phyloP scores from a whole-genome alignment of 2,888 invertebrate genomes.

The Tridacna crocea region DNA sequence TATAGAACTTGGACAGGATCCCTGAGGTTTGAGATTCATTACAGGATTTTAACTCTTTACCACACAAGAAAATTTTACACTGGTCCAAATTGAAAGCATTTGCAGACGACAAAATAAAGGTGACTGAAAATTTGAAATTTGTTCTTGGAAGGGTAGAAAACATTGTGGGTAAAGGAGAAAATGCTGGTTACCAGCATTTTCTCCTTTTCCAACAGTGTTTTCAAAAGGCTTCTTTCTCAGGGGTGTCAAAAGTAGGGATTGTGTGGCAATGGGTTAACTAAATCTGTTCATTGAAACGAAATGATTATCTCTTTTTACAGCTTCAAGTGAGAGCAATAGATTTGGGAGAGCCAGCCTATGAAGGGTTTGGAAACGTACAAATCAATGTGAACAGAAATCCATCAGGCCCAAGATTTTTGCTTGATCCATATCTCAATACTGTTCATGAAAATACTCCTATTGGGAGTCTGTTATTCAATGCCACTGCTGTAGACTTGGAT shows the following conservation, averaged over 20 bases:
- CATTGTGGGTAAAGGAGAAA: neutral
- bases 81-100: too few relatives aligned
- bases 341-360: slow-evolving; percentile 67
- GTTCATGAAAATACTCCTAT: slow-evolving; percentile 44
- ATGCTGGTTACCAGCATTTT: slow-evolving; percentile 7
- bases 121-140: too few relatives aligned
- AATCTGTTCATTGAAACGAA: too few relatives aligned
- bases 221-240: too few relatives aligned
- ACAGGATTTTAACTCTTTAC: too few relatives aligned
- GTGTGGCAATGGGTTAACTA: too few relatives aligned
- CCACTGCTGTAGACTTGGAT: slow-evolving; percentile 66
- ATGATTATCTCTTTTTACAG: slow-evolving; percentile 39
- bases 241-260: too few relatives aligned
- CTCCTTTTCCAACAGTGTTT: slow-evolving; percentile 7
- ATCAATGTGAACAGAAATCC: slow-evolving; percentile 76
- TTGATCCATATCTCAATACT: slow-evolving; percentile 30
- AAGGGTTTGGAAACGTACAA: slow-evolving; percentile 68
- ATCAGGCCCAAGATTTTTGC: slow-evolving; percentile 50
- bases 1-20: too few relatives aligned
- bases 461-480: slow-evolving; percentile 53
- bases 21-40: too few relatives aligned
- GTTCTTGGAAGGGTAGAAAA: too few relatives aligned
- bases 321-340: slow-evolving; percentile 69
- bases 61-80: too few relatives aligned
- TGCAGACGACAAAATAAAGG: too few relatives aligned